Evolutionary conservation across 2,797 vertebrate genomes (phyloP).

Genomic region (Borostomias antarcticus): DNA sequence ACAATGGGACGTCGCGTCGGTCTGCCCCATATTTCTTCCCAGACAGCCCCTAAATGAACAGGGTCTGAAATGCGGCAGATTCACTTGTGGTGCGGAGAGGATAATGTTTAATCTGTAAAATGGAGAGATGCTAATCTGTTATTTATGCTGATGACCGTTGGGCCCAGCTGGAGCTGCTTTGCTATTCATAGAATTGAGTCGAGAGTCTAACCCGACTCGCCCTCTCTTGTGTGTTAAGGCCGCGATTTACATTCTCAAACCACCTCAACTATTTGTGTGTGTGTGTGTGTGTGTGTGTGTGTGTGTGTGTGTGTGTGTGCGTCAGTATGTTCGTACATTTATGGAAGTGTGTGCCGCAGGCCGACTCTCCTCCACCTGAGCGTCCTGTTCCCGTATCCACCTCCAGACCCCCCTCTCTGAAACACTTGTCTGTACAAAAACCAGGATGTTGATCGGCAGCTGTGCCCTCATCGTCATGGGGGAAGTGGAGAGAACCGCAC

Average conservation of each 20-base stretch:
- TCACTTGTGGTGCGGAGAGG: conserved; percentile 42
- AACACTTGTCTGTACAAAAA: conserved; percentile 1
- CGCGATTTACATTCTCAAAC: conserved; percentile 53
- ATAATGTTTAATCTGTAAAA: conserved; percentile 67
- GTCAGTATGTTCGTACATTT: too few species aligned
- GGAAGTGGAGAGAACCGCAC: too few species aligned
- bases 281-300: conserved; percentile 33
- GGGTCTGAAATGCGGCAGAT: conserved; percentile 35
- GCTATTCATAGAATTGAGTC: conserved; percentile 62
- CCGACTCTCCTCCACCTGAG: too few species aligned
- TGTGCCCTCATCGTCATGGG: background rate
- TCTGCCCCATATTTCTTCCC: conserved; percentile 5
- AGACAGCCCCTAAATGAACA: conserved; percentile 33
- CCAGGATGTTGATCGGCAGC: background rate
- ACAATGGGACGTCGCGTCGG: too few species aligned
- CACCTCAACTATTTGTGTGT: conserved; percentile 21
- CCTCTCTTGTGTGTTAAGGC: conserved; percentile 42
- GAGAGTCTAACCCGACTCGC: too few species aligned
- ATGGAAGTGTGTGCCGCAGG: background rate
- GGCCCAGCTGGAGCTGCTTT: conserved; percentile 66
- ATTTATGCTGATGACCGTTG: conserved; percentile 63
- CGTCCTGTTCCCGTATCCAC: too few species aligned
- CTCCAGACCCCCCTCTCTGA: background rate
- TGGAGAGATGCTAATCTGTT: conserved; percentile 62
- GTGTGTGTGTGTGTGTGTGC: conserved; percentile 18